A percentile compares a stretch with the other conserved stretches of the same genome.
phyloP scores from a whole-genome alignment of 1,140 invertebrate species.

The Coptotermes formosanus region DNA sequence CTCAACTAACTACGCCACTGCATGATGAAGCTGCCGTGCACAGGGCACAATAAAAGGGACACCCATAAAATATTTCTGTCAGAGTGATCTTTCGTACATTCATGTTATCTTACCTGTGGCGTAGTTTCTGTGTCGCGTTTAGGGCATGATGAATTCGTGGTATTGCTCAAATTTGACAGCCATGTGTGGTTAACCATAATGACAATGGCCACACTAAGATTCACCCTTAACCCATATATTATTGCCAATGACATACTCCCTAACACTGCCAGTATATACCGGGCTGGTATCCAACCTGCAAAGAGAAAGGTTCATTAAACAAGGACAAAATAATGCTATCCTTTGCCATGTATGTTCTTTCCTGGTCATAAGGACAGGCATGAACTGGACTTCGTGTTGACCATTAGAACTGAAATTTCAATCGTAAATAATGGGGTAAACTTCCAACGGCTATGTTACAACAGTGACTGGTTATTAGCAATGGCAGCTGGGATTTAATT shows the following conservation, averaged over 20 bases:
- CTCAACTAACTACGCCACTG: too few relatives aligned
- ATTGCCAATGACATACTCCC: slow-evolving; percentile 82
- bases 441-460: not conserved
- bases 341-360: not conserved
- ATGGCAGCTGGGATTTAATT: not conserved
- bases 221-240: slow-evolving; percentile 84
- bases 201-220: slow-evolving; percentile 83
- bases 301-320: not conserved
- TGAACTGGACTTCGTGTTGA: not conserved
- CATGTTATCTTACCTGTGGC: not conserved
- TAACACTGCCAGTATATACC: slow-evolving; percentile 70
- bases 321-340: not conserved
- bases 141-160: not conserved
- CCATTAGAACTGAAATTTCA: not conserved
- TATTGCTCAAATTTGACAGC: not conserved
- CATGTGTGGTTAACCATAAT: slow-evolving; percentile 79
- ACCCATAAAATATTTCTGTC: too few relatives aligned
- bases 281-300: slow-evolving; percentile 47
- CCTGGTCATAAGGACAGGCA: too few relatives aligned
- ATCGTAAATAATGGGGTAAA: not conserved
- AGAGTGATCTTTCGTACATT: not conserved
- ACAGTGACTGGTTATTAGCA: not conserved
- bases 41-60: too few relatives aligned
- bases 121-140: not conserved
- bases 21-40: too few relatives aligned